Base-by-base conservation (phyloP, 2,888 invertebrate genomes). In the Lissonota sp. region DNA sequence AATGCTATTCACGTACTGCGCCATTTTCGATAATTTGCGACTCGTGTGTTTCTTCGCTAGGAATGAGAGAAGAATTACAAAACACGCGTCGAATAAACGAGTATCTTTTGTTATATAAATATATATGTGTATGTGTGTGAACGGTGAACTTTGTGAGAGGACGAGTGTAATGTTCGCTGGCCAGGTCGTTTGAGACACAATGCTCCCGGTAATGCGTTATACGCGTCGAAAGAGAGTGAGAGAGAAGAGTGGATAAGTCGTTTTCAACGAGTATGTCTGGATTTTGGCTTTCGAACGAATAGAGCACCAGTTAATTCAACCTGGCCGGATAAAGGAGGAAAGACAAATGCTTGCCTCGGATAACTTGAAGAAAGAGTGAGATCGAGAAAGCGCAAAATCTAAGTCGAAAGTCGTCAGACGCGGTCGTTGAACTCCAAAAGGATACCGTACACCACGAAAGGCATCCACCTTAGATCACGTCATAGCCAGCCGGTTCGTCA, bases 401-500 rank as follows among this genome's bases (percentile, higher is more conserved):
- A 82, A 83, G 83, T 83, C 86, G 85, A 83, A 86, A 87, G 26
- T 79, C 78, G 84, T 84, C 85, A 86, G 85, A 83, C 86, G 83
- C 37, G 78, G 87, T 87, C 88, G 86, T 85, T 85, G 88, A 87
- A 88, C 89, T 82, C 49, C 26, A 5, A 67, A 63, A 49, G 74
- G 74, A 42, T 74, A 81, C 74, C 81, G 78, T 74, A 84, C 73
- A 73, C 80, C 70, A 78, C 77, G 73, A 83, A 26, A 84, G 85
- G 77, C 84, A 84, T 86, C 80, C 83, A 86, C 82, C 84, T 86
- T 86, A 87, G 86, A 85, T 89, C 88, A 84, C 88, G 86, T 87
- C 87, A 88, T 83, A 79, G 75, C 78, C 84, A 83, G 82, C 83
- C 79, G 80, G 79, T 62, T 66, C 70, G 80, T 74, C 79, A 78